Base-by-base conservation (phyloP, 1,140 invertebrate genomes). In the Marisa cornuarietis region DNA sequence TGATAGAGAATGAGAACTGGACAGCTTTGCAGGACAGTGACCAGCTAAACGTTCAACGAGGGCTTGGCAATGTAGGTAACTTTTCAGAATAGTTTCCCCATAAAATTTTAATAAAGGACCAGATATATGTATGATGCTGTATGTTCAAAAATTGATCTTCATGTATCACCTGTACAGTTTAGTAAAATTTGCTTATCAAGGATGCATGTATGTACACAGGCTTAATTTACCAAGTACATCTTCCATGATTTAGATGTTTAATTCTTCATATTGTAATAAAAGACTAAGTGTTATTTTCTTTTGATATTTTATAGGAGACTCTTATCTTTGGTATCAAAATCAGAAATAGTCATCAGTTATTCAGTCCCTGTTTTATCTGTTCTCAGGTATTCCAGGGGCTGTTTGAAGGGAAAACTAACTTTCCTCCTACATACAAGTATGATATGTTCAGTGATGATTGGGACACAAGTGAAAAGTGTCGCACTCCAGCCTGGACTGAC, bases 381-480 rank as follows among this genome's bases (percentile, higher is more conserved):
- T 80, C 95, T 63, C 94, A 98, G 92, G 95, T 96, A n/a, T 99
- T 99, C 88, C 94, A 95, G 88, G 96, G 97, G 87, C 99, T 97
- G 89, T 93, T 94, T 75, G 99, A 99, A 93, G 98, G 97, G 2
- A 94, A 94, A 51, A 95, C 99, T 26, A 95, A 93, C 73, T 99
- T 99, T 91, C 93, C 96, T 31, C 99, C 99, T 5, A 99, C 98
- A 0, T 99, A 99, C 89, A 99, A 99, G 91, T 99, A 99, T 89
- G 99, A 99, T 92, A 91, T 99, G 61, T 99, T 99, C 90, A 98
- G 97, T 87, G 97, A 99, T 91, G 98, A 99, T 92, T 99, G 99
- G 90, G 99, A 99, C 89, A 99, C 98, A 0, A 99, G 98, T 90
- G 99, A 99, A 91, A 99, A 99, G 91, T 95, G 95, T 87, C 93